Evolutionary conservation across 2,888 invertebrate species (phyloP), one percentile per base, ranked within the genome.

Genomic region (Microdon myrmicae): DNA sequence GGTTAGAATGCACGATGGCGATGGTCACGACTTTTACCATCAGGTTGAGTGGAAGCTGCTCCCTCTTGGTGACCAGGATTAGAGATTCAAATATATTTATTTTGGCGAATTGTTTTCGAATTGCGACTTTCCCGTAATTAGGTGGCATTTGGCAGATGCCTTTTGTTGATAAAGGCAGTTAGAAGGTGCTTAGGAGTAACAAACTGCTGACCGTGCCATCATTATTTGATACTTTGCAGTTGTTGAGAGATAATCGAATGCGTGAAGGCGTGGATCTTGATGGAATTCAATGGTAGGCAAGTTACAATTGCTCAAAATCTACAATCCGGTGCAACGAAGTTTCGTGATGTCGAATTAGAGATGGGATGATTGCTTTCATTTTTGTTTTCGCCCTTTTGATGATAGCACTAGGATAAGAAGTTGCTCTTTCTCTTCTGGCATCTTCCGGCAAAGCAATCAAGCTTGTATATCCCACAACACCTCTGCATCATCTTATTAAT

Each of bases 221-320:
- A 31, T 39, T 16, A 16, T 39, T 16, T 10, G 12, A 1, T 41
- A 14, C 19, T 6, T 41, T 35, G 32, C 41, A 32, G 51, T 22
- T 35, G 51, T 26, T 4, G 9, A 19, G 8, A 45, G 45, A 53
- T 64, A 58, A 64, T 64, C 64, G 43, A 64, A 64, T 64, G 64
- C 58, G 64, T 64, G 64, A 47, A 58, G 58, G 53, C 64, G 58
- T 64, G 64, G 56, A 64, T 64, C 64, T 64, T 64, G 64, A 64
- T 64, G 51, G 32, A 17, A 35, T n/a, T 25, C 20, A 47, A 48
- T 22, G 22, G 17, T 51, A 64, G 37, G 45, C 35, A 47, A 56
- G 49, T 49, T 55, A 43, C 56, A 49, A 41, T 22, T 44, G 25
- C 13, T 4, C 29, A 45, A 20, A 35, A 23, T 16, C 22, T 35